Evolutionary conservation across 2,888 invertebrate genomes (phyloP).

Genomic region (Thecocarcelia acutangulata): DNA sequence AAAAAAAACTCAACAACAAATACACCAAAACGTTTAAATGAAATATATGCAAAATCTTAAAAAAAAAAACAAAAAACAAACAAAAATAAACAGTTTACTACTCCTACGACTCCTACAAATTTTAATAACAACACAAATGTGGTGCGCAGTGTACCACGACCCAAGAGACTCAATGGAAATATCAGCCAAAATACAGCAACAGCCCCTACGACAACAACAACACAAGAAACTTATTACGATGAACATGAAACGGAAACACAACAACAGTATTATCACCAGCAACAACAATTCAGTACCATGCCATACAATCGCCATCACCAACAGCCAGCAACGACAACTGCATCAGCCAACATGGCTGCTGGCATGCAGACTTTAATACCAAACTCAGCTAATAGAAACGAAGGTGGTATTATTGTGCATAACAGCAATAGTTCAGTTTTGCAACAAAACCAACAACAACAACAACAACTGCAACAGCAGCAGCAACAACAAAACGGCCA

Average conservation of each 20-base stretch:
- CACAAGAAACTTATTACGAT: slow-evolving; percentile 77
- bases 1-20: slow-evolving; percentile 33
- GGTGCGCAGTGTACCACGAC: slow-evolving; percentile 81
- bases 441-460: slow-evolving; percentile 69
- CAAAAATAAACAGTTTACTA: slow-evolving; percentile 77
- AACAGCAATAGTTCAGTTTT: slow-evolving; percentile 44
- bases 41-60: slow-evolving; percentile 33
- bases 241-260: slow-evolving; percentile 81
- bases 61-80: slow-evolving; percentile 18
- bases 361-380: slow-evolving; percentile 55
- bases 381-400: slow-evolving; percentile 70
- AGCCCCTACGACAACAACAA: slow-evolving; percentile 76
- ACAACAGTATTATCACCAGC: slow-evolving; percentile 77
- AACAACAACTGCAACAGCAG: slow-evolving; percentile 56
- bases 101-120: slow-evolving; percentile 83
- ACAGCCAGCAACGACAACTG: slow-evolving; percentile 48
- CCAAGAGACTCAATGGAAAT: slow-evolving; percentile 80
- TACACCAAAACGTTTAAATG: not conserved
- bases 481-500: slow-evolving; percentile 1
- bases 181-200: slow-evolving; percentile 79
- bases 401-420: slow-evolving; percentile 62
- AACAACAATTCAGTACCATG: slow-evolving; percentile 81
- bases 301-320: slow-evolving; percentile 73
- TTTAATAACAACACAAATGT: slow-evolving; percentile 85
- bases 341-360: slow-evolving; percentile 31